phyloP scores from a whole-genome alignment of 1,140 invertebrate species.

The Anthonomus grandis region DNA sequence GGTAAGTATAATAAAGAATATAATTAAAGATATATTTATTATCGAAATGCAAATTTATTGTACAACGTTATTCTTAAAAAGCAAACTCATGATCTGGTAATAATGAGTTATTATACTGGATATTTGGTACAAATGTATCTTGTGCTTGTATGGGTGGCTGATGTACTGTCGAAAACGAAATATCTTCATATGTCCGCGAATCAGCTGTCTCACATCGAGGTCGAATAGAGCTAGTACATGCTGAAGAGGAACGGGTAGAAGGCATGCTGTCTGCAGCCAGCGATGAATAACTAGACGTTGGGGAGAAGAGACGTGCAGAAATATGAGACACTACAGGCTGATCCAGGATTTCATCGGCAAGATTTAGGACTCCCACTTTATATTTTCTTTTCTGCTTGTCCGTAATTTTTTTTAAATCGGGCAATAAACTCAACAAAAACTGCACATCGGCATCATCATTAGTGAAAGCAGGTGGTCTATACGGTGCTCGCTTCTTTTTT shows the following conservation, averaged over 20 bases:
- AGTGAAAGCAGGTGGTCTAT: slow-evolving; percentile 6
- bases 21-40: too few species aligned
- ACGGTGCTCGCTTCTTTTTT: slow-evolving; percentile 14
- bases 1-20: slow-evolving; percentile 13
- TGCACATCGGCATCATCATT: slow-evolving; percentile 26
- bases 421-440: slow-evolving; percentile 27
- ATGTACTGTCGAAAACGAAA: slow-evolving; percentile 9
- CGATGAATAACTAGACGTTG: slow-evolving; percentile 10
- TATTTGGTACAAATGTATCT: slow-evolving; percentile 16
- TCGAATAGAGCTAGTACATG: slow-evolving; percentile 15
- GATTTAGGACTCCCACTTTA: slow-evolving; percentile 29
- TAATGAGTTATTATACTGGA: too few species aligned
- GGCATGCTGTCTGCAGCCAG: slow-evolving; percentile 6
- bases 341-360: too few species aligned
- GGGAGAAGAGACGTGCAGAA: slow-evolving; percentile 4
- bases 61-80: slow-evolving; percentile 9
- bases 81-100: too few species aligned
- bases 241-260: slow-evolving; percentile 14
- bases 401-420: slow-evolving; percentile 32
- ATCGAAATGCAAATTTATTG: slow-evolving; percentile 12
- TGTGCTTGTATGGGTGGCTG: neutral
- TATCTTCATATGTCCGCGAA: slow-evolving; percentile 12
- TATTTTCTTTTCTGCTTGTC: slow-evolving; percentile 26
- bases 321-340: slow-evolving; percentile 12
- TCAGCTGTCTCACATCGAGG: slow-evolving; percentile 11